A percentile compares a stretch with the other conserved stretches of the same genome.
Evolutionary conservation across 1,140 invertebrate genomes (phyloP).

Genomic region (Ooceraea biroi): DNA sequence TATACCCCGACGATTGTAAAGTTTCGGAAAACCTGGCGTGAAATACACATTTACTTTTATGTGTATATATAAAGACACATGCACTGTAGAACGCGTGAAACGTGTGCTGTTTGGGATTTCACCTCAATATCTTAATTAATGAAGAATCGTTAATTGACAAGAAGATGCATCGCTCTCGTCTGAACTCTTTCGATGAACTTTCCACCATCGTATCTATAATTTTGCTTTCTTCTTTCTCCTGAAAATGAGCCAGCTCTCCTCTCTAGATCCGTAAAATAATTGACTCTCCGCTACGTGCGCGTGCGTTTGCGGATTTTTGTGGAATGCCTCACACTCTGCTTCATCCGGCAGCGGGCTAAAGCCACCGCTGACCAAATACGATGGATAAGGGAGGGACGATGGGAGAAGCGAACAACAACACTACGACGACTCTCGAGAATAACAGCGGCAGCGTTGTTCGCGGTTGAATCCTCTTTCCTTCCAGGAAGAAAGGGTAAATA

Average conservation of each 20-base stretch:
- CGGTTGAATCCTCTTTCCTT: conserved; percentile 55
- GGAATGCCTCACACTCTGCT: background rate
- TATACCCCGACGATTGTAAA: conserved; percentile 49
- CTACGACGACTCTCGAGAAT: conserved; percentile 48
- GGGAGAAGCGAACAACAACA: conserved; percentile 47
- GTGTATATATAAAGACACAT: background rate
- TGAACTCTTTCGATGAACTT: background rate
- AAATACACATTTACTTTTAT: background rate
- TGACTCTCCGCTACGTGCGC: background rate
- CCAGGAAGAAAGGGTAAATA: conserved; percentile 56
- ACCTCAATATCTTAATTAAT: background rate
- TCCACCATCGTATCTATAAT: background rate
- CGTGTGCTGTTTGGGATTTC: background rate
- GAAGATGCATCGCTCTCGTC: background rate
- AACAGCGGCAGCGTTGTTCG: conserved; percentile 42
- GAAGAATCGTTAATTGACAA: background rate
- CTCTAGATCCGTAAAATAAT: background rate
- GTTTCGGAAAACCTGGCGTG: conserved; percentile 3
- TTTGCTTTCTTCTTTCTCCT: background rate
- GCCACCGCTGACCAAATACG: conserved; percentile 27
- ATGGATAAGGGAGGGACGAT: conserved; percentile 20
- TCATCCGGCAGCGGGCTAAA: background rate
- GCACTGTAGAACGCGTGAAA: background rate
- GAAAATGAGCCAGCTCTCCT: background rate
- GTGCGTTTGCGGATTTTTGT: background rate